Percentiles rank a stretch among this genome's conserved stretches.
These are phyloP conservation scores for Pelodiscus sinensis DNA, from an alignment of 2,113 vertebrate species.

Conservation along the genomic window DNA sequence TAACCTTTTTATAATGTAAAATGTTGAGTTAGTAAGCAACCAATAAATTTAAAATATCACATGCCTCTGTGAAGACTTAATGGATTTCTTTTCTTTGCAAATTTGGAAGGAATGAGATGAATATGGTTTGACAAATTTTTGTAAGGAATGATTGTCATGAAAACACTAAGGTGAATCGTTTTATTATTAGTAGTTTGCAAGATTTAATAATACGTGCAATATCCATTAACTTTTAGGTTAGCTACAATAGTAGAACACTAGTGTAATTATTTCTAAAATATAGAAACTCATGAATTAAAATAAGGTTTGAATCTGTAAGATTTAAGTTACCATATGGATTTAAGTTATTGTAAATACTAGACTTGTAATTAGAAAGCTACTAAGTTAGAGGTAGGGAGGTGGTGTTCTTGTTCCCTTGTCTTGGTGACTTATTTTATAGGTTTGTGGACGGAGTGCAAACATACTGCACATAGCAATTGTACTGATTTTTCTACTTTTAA, in stretches of 20 bases:
- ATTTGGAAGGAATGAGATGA: neutral
- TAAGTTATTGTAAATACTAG: neutral
- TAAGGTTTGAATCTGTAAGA: neutral
- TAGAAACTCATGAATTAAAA: neutral
- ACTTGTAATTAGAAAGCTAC: neutral
- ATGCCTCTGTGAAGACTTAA: neutral
- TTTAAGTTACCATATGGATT: neutral
- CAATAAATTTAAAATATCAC: neutral
- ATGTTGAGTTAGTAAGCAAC: neutral
- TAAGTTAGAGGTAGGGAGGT: neutral
- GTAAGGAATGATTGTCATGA: neutral
- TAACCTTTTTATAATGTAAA: neutral
- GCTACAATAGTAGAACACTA: neutral
- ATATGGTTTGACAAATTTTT: neutral
- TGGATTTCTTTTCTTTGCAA: neutral
- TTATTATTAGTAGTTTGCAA: neutral
- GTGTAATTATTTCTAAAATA: neutral
- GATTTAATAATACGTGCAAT: neutral
- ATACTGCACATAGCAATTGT: neutral
- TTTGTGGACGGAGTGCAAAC: neutral
- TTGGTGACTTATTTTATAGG: neutral
- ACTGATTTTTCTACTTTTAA: neutral
- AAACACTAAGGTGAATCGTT: neutral
- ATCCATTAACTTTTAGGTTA: neutral
- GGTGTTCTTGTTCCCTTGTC: neutral